A percentile compares a stretch with the other conserved stretches of the same genome.
phyloP scores from a whole-genome alignment of 1,140 invertebrate species.

The Ectropis grisescens region DNA sequence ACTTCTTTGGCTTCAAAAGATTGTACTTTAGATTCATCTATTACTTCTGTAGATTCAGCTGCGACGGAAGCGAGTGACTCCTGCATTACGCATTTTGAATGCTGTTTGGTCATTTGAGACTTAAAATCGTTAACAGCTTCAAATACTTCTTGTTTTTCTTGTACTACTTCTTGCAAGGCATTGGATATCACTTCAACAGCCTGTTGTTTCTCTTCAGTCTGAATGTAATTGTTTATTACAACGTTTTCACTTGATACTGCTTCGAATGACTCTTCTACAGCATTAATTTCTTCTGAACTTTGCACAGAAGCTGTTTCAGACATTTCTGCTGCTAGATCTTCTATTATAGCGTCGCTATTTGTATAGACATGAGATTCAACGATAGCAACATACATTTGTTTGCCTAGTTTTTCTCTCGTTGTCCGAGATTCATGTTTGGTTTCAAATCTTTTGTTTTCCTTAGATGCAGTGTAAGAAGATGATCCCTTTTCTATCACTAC shows the following conservation, averaged over 20 bases:
- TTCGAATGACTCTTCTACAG: slow-evolving; percentile 14
- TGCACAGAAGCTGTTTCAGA: slow-evolving; percentile 20
- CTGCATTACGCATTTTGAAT: too few relatives aligned
- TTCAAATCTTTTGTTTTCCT: slow-evolving; percentile 18
- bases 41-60: slow-evolving; percentile 19
- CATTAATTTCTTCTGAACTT: slow-evolving; percentile 16
- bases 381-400: slow-evolving; percentile 41
- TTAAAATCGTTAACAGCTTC: too few relatives aligned
- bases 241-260: slow-evolving; percentile 11
- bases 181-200: slow-evolving; percentile 1
- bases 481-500: slow-evolving; percentile 8
- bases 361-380: slow-evolving; percentile 55
- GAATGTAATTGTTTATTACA: slow-evolving; percentile 8
- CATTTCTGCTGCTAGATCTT: slow-evolving; percentile 16
- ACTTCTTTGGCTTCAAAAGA: too few relatives aligned
- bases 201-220: slow-evolving; percentile 3
- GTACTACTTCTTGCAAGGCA: too few relatives aligned
- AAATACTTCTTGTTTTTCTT: background rate
- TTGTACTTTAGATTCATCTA: slow-evolving; percentile 14
- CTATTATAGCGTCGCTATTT: slow-evolving; percentile 44
- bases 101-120: too few relatives aligned
- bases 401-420: slow-evolving; percentile 16
- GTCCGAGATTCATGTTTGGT: slow-evolving; percentile 11
- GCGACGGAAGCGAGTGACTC: too few relatives aligned
- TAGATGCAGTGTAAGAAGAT: slow-evolving; percentile 3